Evolutionary conservation across 23 tunicate genomes (phyloP).

Genomic region (Halocynthia roretzi): DNA sequence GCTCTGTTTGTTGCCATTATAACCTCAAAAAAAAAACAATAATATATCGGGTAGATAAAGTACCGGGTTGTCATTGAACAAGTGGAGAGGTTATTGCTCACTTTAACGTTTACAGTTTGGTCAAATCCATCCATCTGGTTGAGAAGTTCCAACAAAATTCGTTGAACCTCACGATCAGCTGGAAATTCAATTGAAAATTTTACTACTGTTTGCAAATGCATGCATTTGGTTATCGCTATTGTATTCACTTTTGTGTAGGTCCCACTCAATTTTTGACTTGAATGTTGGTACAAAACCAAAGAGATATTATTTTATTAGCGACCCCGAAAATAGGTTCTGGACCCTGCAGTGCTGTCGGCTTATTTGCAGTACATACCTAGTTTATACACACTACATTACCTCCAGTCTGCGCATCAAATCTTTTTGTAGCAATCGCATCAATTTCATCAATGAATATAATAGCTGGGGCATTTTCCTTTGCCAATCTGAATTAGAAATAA

Average conservation of each 20-base stretch:
- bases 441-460: constrained; percentile 98
- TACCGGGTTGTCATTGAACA: background rate
- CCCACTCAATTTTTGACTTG: too few species aligned
- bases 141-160: constrained; percentile 90
- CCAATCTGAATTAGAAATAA: constrained; percentile 41
- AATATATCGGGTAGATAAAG: background rate
- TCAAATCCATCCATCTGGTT: constrained; percentile 99
- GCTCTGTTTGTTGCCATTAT: constrained; percentile 99
- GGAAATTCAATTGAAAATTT: background rate
- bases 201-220: too few species aligned
- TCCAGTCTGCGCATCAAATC: constrained; percentile 99
- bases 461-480: constrained; percentile 94
- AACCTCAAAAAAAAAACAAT: constrained; percentile 43
- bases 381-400: constrained; percentile 19
- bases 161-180: constrained; percentile 99
- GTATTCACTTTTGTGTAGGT: too few species aligned
- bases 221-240: too few species aligned
- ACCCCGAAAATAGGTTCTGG: too few species aligned
- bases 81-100: constrained; percentile 7
- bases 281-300: too few species aligned
- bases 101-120: constrained; percentile 99
- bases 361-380: background rate
- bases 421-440: constrained; percentile 97
- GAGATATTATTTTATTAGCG: too few species aligned
- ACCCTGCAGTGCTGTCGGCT: background rate